Conservation (phyloP, 92 coral and sea anemone genomes). For the Umimayanthus kanabou region DNA sequence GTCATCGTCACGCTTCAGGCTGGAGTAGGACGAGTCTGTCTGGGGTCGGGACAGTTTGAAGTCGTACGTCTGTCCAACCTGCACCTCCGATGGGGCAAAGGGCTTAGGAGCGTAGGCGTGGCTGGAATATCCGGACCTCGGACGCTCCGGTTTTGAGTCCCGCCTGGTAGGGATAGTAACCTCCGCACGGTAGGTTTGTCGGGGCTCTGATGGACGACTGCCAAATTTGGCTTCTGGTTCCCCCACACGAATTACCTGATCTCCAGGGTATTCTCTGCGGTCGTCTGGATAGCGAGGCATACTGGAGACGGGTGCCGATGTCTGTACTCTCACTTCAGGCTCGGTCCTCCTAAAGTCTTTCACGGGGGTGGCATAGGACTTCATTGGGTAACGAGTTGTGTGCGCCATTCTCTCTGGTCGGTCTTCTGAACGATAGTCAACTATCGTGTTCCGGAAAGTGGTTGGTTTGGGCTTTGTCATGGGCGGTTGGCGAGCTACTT, state of each 20-base stretch:
- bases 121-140: slow-evolving; percentile 60
- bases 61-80: slow-evolving; percentile 50
- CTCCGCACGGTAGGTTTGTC: slow-evolving; percentile 69
- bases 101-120: slow-evolving; percentile 80
- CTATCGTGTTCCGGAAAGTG: slow-evolving; percentile 68
- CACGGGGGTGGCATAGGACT: slow-evolving; percentile 46
- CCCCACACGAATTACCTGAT: slow-evolving; percentile 39
- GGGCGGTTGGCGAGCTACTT: slow-evolving; percentile 55
- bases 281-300: slow-evolving; percentile 19
- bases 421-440: slow-evolving; percentile 60
- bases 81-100: slow-evolving; percentile 51
- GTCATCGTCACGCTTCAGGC: slow-evolving; percentile 7
- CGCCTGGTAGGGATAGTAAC: slow-evolving; percentile 70
- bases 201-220: slow-evolving; percentile 57
- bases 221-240: slow-evolving; percentile 51
- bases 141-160: slow-evolving; percentile 73
- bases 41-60: slow-evolving; percentile 55
- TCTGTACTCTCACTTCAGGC: slow-evolving; percentile 28
- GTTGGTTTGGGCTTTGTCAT: slow-evolving; percentile 58
- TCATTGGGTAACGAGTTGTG: slow-evolving; percentile 62
- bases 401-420: slow-evolving; percentile 66
- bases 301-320: slow-evolving; percentile 19
- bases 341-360: slow-evolving; percentile 28
- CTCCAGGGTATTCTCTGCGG: slow-evolving; percentile 64
- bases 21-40: slow-evolving; percentile 38